Evolutionary conservation across 2,113 vertebrate species (phyloP).

Genomic region (Cryptotis parvus): DNA sequence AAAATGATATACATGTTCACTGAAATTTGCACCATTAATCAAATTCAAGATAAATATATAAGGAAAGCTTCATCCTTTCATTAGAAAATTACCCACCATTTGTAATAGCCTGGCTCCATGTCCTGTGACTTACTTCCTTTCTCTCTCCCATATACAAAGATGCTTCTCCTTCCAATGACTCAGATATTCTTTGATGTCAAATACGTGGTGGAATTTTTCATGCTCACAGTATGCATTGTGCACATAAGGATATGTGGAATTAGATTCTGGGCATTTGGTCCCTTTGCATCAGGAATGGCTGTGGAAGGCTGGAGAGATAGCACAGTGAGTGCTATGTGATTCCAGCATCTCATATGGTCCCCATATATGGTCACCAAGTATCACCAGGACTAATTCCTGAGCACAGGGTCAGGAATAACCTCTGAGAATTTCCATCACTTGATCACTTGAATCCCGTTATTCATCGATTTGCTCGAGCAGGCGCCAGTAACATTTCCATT

Average conservation of each 20-base stretch:
- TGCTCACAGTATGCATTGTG: not conserved
- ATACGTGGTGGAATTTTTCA: not conserved
- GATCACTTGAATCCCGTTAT: no score
- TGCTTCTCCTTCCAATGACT: accelerated
- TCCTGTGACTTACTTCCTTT: not conserved
- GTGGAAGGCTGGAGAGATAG: no score
- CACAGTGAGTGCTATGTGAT: no score
- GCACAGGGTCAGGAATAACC: no score
- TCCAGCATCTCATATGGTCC: no score
- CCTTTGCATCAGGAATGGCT: not conserved
- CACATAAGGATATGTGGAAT: no score
- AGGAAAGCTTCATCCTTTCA: not conserved
- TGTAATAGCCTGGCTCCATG: not conserved
- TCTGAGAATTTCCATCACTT: no score
- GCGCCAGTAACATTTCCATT: no score
- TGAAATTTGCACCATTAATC: not conserved
- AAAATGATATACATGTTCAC: not conserved
- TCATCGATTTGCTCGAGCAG: no score
- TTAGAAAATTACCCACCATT: not conserved
- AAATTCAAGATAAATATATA: not conserved
- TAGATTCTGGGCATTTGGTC: no score
- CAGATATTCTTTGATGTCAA: not conserved
- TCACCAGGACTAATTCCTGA: no score
- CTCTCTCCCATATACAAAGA: not conserved
- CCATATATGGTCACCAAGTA: no score